Conservation (phyloP, 2,113 vertebrate genomes). For the Tetrax tetrax region DNA sequence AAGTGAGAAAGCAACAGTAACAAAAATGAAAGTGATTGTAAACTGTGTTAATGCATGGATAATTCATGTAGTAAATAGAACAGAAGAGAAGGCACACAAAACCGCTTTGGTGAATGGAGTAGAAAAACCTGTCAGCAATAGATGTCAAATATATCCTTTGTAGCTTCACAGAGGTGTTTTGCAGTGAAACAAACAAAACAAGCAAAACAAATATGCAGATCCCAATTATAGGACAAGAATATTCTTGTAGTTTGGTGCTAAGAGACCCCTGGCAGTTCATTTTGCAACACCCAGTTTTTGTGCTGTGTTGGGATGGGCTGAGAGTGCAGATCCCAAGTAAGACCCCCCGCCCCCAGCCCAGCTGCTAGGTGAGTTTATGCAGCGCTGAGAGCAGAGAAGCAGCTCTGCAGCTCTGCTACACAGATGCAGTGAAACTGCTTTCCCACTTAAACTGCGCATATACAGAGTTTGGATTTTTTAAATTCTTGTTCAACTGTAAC, state of each 20-base stretch:
- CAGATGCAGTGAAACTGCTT: neutral
- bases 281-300: neutral
- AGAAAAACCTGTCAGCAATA: slow-evolving; percentile 27
- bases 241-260: neutral
- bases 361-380: neutral
- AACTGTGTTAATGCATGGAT: neutral
- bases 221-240: slow-evolving; percentile 8
- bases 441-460: neutral
- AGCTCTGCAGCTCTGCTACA: neutral
- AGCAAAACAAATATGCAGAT: slow-evolving; percentile 26
- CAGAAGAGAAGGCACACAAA: neutral
- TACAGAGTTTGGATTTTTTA: neutral
- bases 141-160: slow-evolving; percentile 20
- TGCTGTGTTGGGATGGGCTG: neutral
- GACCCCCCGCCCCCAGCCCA: neutral
- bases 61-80: slow-evolving; percentile 1
- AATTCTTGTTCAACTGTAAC: neutral
- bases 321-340: neutral
- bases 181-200: neutral
- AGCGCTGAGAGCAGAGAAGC: neutral
- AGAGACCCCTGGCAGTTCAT: neutral
- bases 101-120: neutral
- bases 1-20: neutral
- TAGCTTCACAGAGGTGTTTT: slow-evolving; percentile 1
- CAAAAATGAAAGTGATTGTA: neutral